These are phyloP conservation scores for Paradoxurus hermaphroditus DNA, from an alignment of 2,113 vertebrate species.

Conservation along the genomic window DNA sequence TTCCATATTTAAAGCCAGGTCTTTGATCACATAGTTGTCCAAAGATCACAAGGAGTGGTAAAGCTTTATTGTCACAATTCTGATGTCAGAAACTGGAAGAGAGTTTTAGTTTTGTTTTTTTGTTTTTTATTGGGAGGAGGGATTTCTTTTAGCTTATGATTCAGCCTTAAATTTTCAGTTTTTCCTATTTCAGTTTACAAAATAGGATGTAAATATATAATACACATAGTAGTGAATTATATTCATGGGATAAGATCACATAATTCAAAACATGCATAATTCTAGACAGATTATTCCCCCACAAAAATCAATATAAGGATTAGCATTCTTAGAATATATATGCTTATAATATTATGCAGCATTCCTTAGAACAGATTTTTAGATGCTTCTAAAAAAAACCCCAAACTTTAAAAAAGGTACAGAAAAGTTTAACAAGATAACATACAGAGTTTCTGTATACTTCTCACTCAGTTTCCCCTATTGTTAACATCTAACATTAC, in stretches of 20 bases:
- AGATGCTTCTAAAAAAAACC: neutral
- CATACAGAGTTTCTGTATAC: neutral
- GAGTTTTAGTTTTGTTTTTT: neutral
- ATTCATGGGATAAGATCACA: neutral
- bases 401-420: neutral
- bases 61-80: neutral
- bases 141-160: slow-evolving; percentile 6
- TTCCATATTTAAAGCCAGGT: neutral
- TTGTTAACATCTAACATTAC: neutral
- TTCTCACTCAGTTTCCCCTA: neutral
- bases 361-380: neutral
- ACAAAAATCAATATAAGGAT: neutral
- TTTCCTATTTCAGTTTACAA: slow-evolving; percentile 21
- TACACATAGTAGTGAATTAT: neutral
- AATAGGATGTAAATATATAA: neutral
- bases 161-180: neutral
- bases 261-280: slow-evolving; percentile 10
- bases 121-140: neutral
- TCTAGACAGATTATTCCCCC: neutral
- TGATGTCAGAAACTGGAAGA: neutral
- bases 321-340: neutral
- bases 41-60: neutral
- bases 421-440: neutral
- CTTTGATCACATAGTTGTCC: neutral
- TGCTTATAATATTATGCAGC: neutral